A percentile compares a stretch with the other conserved stretches of the same genome.
Evolutionary conservation across 1,140 invertebrate species (phyloP).

Genomic region (Drosophila grimshawi): DNA sequence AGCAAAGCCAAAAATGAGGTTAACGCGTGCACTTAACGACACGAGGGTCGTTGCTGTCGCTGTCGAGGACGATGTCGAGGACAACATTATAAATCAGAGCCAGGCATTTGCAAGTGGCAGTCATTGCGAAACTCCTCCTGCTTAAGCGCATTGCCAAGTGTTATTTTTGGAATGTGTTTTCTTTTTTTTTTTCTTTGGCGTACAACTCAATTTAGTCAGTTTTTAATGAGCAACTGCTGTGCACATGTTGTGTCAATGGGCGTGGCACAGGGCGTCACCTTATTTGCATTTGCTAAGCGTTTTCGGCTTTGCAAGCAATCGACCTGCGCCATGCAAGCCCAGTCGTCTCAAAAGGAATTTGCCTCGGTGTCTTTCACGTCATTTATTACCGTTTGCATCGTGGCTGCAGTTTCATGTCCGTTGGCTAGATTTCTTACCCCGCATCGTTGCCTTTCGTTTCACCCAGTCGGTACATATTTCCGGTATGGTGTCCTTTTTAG

Average conservation of each 20-base stretch:
- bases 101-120: conserved; percentile 81
- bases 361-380: conserved; percentile 72
- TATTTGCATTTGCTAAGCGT: conserved; percentile 74
- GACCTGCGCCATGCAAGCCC: conserved; percentile 41
- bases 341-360: conserved; percentile 62
- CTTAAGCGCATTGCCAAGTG: conserved; percentile 56
- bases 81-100: conserved; percentile 80
- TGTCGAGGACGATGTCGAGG: conserved; percentile 64
- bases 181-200: conserved; percentile 44
- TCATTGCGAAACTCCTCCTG: conserved; percentile 41
- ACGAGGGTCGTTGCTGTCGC: conserved; percentile 59
- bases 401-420: conserved; percentile 17
- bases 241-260: conserved; percentile 35
- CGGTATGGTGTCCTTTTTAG: conserved; percentile 76
- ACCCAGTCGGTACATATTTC: conserved; percentile 81
- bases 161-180: conserved; percentile 49
- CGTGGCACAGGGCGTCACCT: conserved; percentile 29
- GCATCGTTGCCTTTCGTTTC: conserved; percentile 47
- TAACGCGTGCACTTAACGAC: conserved; percentile 81
- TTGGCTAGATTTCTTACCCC: conserved; percentile 2
- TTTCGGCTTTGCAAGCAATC: conserved; percentile 60
- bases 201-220: conserved; percentile 77
- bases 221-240: conserved; percentile 74
- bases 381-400: conserved; percentile 69
- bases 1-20: conserved; percentile 67